These are phyloP conservation scores for Arremon aurantiirostris DNA, from an alignment of 2,797 vertebrate genomes.

Conservation along the genomic window DNA sequence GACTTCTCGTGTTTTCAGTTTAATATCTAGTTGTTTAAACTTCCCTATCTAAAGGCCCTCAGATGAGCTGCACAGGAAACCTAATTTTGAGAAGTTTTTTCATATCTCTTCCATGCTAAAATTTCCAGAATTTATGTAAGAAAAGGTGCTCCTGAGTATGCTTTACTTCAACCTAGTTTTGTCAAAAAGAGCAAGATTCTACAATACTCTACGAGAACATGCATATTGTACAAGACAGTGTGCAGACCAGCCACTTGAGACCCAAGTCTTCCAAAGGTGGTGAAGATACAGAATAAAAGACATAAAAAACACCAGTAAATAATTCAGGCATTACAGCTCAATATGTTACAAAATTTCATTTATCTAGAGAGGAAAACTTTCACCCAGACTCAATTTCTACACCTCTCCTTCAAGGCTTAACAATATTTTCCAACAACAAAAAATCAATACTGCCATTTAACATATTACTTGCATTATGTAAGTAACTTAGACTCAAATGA, in stretches of 20 bases:
- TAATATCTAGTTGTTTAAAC: not conserved
- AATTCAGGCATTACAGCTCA: not conserved
- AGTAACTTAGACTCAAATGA: not conserved
- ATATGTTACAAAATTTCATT: not conserved
- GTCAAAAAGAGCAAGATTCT: not conserved
- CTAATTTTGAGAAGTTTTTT: not conserved
- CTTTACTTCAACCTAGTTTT: not conserved
- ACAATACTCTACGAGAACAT: rapidly evolving
- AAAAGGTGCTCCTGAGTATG: not conserved
- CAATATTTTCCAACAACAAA: not conserved
- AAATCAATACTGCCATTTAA: not conserved
- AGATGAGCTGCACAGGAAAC: not conserved
- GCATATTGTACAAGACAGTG: not conserved
- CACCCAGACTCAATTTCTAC: not conserved
- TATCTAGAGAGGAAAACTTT: not conserved
- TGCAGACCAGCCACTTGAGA: not conserved
- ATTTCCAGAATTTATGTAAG: not conserved
- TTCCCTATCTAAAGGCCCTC: not conserved
- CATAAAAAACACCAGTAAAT: not conserved
- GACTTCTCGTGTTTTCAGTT: not conserved
- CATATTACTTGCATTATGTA: not conserved
- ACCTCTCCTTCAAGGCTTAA: not conserved
- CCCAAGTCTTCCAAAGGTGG: not conserved
- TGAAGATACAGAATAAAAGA: not conserved
- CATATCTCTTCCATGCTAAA: not conserved